Evolutionary conservation across 2,797 vertebrate genomes (phyloP), one percentile per base, ranked within the genome.

Genomic region (Microctenopoma lineatum): DNA sequence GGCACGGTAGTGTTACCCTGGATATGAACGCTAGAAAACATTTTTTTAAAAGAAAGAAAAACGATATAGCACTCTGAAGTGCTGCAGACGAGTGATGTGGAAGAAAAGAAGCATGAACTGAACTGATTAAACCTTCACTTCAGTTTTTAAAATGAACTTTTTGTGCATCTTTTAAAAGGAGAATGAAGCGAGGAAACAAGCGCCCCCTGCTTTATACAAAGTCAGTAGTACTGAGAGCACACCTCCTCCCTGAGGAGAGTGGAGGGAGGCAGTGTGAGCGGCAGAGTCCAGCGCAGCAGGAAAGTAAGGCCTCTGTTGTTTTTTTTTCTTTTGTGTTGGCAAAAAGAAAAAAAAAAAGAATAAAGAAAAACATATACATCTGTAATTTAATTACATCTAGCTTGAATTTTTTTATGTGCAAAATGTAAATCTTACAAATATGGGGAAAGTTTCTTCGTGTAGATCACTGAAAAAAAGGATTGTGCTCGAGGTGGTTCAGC

Each of bases 221-320:
- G 93, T 98, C 97, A 99, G 97, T 98, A 98, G 97, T 98, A 96
- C 95, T 94, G 93, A 88, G 87, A 79, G 91, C 74, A 80, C 66
- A 70, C 77, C 59, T 81, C 60, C 85, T 80, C 85, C 72, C 73
- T 48, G 67, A 70, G 75, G 75, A 63, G 72, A 80, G 80, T 57
- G 79, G 77, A 53, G 69, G 72, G 63, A 60, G 73, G 59, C 54
- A 51, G 59, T 9, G 21, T 52, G 72, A 66, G 65, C 4, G 53
- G 60, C 67, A 67, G 66, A 94, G 92, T 95, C 93, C 96, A 95
- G 95, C 93, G 93, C 95, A 95, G 94, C 94, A 97, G 94, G 75
- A 46, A 94, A 93, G 61, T 97, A 98, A 98, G 97, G 98, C 98
- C 96, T 95, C 96, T 15, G 78, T 73, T 90, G 68, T 90, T 92